Evolutionary conservation across 2,888 invertebrate genomes (phyloP).

Genomic region (Phaedon cochleariae): DNA sequence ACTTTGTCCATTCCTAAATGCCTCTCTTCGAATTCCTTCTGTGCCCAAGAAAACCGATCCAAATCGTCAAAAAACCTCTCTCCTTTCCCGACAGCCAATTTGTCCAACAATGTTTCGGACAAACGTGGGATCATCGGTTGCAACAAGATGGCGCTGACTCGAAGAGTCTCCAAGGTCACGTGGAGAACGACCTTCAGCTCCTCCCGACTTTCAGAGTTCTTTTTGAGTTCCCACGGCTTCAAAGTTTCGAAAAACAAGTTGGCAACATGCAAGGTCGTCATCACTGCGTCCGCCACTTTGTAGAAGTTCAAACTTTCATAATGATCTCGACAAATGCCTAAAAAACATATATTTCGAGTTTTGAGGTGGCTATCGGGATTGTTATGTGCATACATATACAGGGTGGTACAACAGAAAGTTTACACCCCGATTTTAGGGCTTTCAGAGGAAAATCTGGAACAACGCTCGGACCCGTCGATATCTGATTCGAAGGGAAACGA

Average conservation of each 20-base stretch:
- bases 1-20: conserved; percentile 46
- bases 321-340: conserved; percentile 72
- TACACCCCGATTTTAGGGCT: too few species aligned
- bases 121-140: conserved; percentile 87
- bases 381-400: too few species aligned
- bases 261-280: conserved; percentile 77
- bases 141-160: conserved; percentile 81
- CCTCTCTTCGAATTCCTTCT: conserved; percentile 41
- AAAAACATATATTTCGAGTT: not conserved
- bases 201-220: conserved; percentile 64
- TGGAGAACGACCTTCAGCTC: conserved; percentile 79
- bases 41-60: conserved; percentile 53
- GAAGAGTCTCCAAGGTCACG: conserved; percentile 83
- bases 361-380: too few species aligned
- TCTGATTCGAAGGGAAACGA: too few species aligned
- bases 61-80: conserved; percentile 66
- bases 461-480: too few species aligned
- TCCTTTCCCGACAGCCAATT: conserved; percentile 65
- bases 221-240: conserved; percentile 89
- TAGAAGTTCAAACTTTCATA: conserved; percentile 84
- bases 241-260: conserved; percentile 88
- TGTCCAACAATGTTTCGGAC: conserved; percentile 73
- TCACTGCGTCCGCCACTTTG: conserved; percentile 80
- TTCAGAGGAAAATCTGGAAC: too few species aligned
- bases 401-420: too few species aligned